phyloP scores from a whole-genome alignment of 2,888 invertebrate genomes.

The Pyrrhia umbra region DNA sequence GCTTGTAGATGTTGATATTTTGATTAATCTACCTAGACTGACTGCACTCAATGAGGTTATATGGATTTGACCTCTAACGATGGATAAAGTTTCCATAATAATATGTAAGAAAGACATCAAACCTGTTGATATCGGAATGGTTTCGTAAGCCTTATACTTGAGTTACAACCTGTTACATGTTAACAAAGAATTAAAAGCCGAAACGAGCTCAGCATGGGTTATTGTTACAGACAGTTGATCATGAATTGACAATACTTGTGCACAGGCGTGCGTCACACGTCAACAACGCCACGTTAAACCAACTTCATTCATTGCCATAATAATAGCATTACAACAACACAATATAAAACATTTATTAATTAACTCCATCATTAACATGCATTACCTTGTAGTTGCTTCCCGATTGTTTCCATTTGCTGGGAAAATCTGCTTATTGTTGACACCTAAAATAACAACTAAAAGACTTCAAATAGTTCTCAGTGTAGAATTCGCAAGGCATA shows the following conservation, averaged over 20 bases:
- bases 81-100: constrained; percentile 32
- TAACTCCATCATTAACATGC: constrained; percentile 64
- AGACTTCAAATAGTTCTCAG: constrained; percentile 57
- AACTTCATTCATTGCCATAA: constrained; percentile 42
- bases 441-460: constrained; percentile 66
- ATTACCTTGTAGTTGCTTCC: constrained; percentile 72
- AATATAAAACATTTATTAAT: constrained; percentile 61
- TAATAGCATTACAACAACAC: constrained; percentile 47
- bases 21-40: constrained; percentile 24
- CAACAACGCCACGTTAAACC: constrained; percentile 18
- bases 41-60: constrained; percentile 19
- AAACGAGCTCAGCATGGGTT: constrained; percentile 20
- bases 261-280: constrained; percentile 35
- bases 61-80: constrained; percentile 28
- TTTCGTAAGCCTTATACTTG: constrained; percentile 1
- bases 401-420: constrained; percentile 62
- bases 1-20: constrained; percentile 21
- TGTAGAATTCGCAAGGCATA: constrained; percentile 55
- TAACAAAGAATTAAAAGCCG: constrained; percentile 12
- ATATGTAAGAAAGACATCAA: not conserved
- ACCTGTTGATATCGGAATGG: no score
- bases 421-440: constrained; percentile 57
- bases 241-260: constrained; percentile 17
- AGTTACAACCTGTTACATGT: not conserved
- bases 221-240: constrained; percentile 20